phyloP scores from a whole-genome alignment of 2,888 invertebrate species.

The Euclidia mi region DNA sequence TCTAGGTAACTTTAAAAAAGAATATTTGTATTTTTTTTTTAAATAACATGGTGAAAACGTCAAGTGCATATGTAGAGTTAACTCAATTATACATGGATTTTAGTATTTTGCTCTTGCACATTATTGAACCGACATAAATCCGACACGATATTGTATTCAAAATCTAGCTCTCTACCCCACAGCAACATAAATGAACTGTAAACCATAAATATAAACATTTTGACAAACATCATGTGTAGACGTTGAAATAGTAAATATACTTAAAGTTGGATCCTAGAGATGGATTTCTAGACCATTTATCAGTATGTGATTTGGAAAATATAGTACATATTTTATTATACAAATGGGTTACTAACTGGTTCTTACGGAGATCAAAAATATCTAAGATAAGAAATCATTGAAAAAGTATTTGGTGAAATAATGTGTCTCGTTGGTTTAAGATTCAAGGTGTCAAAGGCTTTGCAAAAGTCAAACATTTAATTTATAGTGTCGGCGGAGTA shows the following conservation, averaged over 20 bases:
- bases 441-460: not conserved
- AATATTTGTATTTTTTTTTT: too few species aligned
- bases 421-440: not conserved
- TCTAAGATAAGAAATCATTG: not conserved
- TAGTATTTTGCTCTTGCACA: too few species aligned
- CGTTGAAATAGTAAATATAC: slow-evolving; percentile 39
- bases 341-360: too few species aligned
- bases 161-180: slow-evolving; percentile 20
- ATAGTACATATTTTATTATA: not conserved
- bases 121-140: too few species aligned
- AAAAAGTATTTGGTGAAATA: not conserved
- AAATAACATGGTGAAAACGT: too few species aligned
- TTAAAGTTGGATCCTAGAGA: slow-evolving; percentile 25
- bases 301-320: not conserved
- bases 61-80: too few species aligned
- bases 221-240: slow-evolving; percentile 35
- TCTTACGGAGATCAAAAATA: too few species aligned
- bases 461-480: not conserved
- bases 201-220: slow-evolving; percentile 45
- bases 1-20: too few species aligned
- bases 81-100: too few species aligned
- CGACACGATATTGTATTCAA: too few species aligned
- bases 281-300: slow-evolving; percentile 8
- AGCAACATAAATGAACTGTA: slow-evolving; percentile 41
- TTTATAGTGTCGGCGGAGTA: too few species aligned